Evolutionary conservation across 2,888 invertebrate species (phyloP).

Genomic region (Caenorhabditis panamensis): DNA sequence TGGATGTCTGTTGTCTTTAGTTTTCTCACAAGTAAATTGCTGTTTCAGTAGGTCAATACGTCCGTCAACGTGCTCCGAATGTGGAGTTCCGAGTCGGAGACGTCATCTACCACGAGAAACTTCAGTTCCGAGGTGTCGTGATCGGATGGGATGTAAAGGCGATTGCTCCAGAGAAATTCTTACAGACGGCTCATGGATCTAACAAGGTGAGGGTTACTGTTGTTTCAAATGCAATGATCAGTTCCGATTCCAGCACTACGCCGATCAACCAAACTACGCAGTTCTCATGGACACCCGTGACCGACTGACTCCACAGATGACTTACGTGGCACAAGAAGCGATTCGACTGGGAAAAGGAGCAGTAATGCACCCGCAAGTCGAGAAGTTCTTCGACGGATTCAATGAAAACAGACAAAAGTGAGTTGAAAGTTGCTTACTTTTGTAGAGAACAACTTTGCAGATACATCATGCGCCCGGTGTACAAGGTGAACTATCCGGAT

Average conservation of each 20-base stretch:
- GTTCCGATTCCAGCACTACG: constrained; percentile 65
- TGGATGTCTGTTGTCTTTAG: constrained; percentile 23
- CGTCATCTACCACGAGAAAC: constrained; percentile 83
- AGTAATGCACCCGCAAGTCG: constrained; percentile 82
- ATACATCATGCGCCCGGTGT: constrained; percentile 49
- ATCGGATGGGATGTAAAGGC: constrained; percentile 84
- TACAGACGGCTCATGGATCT: constrained; percentile 72
- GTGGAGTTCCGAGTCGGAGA: constrained; percentile 84
- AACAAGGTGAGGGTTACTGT: constrained; percentile 17
- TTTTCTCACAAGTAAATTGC: background rate
- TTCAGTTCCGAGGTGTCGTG: constrained; percentile 82
- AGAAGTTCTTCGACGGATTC: constrained; percentile 82
- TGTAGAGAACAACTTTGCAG: background rate
- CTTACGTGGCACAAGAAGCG: constrained; percentile 80
- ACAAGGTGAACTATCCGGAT: constrained; percentile 43
- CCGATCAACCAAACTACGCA: constrained; percentile 83
- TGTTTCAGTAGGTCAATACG: constrained; percentile 52
- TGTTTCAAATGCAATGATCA: background rate
- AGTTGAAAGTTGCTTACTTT: background rate
- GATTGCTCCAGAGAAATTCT: constrained; percentile 83
- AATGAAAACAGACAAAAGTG: constrained; percentile 57
- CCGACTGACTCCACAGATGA: constrained; percentile 81
- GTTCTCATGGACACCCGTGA: constrained; percentile 84
- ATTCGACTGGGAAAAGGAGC: constrained; percentile 80
- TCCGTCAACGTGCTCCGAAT: constrained; percentile 80